phyloP scores from a whole-genome alignment of 2,888 invertebrate species.

The Clostera curtula region DNA sequence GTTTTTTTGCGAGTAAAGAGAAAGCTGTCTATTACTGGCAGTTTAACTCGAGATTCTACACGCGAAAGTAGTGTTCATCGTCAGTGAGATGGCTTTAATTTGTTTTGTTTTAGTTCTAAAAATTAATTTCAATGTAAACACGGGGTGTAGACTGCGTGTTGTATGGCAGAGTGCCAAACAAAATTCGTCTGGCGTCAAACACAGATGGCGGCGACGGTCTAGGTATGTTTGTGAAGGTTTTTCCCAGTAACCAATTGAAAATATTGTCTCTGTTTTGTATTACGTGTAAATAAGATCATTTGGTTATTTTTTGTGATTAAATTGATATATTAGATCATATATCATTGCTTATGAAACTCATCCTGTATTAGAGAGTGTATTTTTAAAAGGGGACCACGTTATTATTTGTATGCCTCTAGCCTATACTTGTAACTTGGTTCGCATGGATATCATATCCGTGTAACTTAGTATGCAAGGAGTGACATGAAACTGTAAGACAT shows the following conservation, averaged over 20 bases:
- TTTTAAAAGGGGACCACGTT: too few species aligned
- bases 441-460: too few species aligned
- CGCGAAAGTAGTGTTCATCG: slow-evolving; percentile 52
- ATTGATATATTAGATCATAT: too few species aligned
- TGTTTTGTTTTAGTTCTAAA: slow-evolving; percentile 32
- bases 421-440: too few species aligned
- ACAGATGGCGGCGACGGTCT: slow-evolving; percentile 46
- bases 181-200: slow-evolving; percentile 26
- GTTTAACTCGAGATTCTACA: slow-evolving; percentile 47
- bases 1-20: slow-evolving; percentile 63
- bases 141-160: slow-evolving; percentile 26
- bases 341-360: too few species aligned
- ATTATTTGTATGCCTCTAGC: too few species aligned
- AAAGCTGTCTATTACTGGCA: slow-evolving; percentile 48
- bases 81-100: slow-evolving; percentile 32
- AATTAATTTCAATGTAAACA: slow-evolving; percentile 32
- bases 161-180: slow-evolving; percentile 36
- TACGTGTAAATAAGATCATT: slow-evolving; percentile 14
- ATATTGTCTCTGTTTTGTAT: slow-evolving; percentile 20
- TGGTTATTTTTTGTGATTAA: too few species aligned
- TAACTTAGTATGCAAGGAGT: too few species aligned
- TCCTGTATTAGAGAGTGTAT: too few species aligned
- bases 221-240: slow-evolving; percentile 31
- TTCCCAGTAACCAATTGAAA: slow-evolving; percentile 23
- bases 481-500: too few species aligned